Evolutionary conservation across 2,113 vertebrate genomes (phyloP).

Genomic region (Osmerus mordax): DNA sequence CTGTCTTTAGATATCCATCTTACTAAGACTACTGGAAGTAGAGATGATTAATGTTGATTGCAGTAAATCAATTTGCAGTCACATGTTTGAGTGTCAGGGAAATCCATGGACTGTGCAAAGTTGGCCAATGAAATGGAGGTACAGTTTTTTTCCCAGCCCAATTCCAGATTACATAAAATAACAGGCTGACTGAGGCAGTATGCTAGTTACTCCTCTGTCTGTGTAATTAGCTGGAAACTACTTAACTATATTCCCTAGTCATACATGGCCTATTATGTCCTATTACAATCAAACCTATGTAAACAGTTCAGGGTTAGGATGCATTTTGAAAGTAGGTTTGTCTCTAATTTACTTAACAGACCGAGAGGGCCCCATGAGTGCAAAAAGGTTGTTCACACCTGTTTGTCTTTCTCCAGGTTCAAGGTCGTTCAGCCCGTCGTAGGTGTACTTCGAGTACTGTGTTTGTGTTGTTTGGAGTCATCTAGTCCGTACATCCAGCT

Average conservation of each 20-base stretch:
- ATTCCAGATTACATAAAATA: neutral
- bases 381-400: constrained; percentile 44
- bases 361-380: neutral
- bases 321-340: constrained; percentile 4
- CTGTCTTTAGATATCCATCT: no score
- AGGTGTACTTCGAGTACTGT: neutral
- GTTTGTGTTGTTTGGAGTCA: constrained; percentile 19
- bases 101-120: neutral
- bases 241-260: constrained; percentile 8
- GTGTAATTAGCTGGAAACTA: constrained; percentile 31
- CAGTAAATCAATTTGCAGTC: no score
- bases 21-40: no score
- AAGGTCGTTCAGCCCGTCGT: constrained; percentile 47
- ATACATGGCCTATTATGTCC: no score
- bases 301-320: constrained; percentile 29
- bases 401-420: constrained; percentile 61
- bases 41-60: no score
- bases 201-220: constrained; percentile 22
- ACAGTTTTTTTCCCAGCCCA: neutral
- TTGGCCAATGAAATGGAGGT: neutral
- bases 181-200: neutral
- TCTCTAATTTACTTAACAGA: constrained; percentile 55
- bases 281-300: neutral
- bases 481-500: constrained; percentile 52
- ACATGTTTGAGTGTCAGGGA: neutral